Conservation (phyloP, 2,797 vertebrate species). For the Enteromius fasciolatus region DNA sequence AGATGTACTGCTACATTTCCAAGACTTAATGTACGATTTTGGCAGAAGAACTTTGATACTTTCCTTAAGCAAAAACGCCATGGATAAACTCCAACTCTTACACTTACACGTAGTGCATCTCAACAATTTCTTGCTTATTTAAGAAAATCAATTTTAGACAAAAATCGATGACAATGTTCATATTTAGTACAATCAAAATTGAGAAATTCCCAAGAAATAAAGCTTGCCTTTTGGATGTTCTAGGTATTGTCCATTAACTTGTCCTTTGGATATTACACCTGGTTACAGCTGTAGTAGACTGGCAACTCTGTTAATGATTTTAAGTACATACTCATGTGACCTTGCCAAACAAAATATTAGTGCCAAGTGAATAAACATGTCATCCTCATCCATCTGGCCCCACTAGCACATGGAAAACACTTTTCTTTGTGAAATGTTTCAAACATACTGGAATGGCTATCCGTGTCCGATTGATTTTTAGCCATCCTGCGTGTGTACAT, state of each 20-base stretch:
- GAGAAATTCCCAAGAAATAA: neutral
- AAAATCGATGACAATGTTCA: neutral
- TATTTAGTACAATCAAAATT: neutral
- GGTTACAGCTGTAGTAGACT: slow-evolving; percentile 33
- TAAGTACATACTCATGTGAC: slow-evolving; percentile 29
- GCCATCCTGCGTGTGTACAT: slow-evolving; percentile 12
- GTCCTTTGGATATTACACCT: slow-evolving; percentile 27
- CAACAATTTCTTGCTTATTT: neutral
- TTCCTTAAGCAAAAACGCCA: neutral
- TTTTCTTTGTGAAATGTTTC: slow-evolving; percentile 22
- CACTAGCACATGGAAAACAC: slow-evolving; percentile 11
- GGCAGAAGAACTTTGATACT: neutral
- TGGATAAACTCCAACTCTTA: neutral
- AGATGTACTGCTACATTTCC: neutral
- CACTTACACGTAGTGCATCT: neutral
- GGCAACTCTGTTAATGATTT: slow-evolving; percentile 40
- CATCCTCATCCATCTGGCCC: slow-evolving; percentile 23
- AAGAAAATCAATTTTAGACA: neutral
- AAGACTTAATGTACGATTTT: neutral
- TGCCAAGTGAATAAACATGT: slow-evolving; percentile 34
- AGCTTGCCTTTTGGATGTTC: neutral
- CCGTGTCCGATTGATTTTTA: slow-evolving; percentile 29
- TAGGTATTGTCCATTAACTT: slow-evolving; percentile 25
- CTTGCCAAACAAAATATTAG: slow-evolving; percentile 41
- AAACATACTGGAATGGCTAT: slow-evolving; percentile 14